Percentiles rank a stretch among this genome's conserved stretches.
Evolutionary conservation across 2,797 vertebrate species (phyloP).

Genomic region (Brachymystax lenok): DNA sequence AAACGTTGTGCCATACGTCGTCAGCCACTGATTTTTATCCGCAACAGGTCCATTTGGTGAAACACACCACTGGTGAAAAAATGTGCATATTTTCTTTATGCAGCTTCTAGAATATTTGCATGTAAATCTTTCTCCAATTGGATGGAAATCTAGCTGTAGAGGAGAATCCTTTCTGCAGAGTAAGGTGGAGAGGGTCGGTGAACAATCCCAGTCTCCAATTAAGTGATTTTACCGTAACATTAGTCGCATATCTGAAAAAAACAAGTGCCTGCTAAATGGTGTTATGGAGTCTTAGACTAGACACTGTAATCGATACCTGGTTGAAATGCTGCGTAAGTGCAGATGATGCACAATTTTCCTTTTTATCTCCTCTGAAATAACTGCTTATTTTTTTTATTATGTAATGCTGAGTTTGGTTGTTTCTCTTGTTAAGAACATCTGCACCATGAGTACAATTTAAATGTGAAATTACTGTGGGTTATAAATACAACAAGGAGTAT

Average conservation of each 20-base stretch:
- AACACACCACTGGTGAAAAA: too few species aligned
- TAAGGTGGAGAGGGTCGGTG: slow-evolving; percentile 56
- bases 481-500: neutral
- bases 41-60: too few species aligned
- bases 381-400: slow-evolving; percentile 42
- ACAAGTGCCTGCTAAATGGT: slow-evolving; percentile 75
- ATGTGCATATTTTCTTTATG: too few species aligned
- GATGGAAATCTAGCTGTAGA: neutral
- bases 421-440: neutral
- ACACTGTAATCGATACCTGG: slow-evolving; percentile 77
- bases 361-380: slow-evolving; percentile 19
- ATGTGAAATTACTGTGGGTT: neutral
- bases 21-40: too few species aligned
- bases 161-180: slow-evolving; percentile 51
- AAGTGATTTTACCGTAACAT: slow-evolving; percentile 67
- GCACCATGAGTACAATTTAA: neutral
- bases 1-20: too few species aligned
- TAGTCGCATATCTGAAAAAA: slow-evolving; percentile 69
- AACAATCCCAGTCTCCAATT: slow-evolving; percentile 49
- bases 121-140: too few species aligned
- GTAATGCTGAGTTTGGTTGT: neutral
- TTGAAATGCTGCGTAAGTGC: slow-evolving; percentile 75
- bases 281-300: slow-evolving; percentile 72
- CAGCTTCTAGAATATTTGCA: too few species aligned
- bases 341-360: slow-evolving; percentile 67